phyloP scores from a whole-genome alignment of 2,888 invertebrate species.

The Acrobeloides nanus region DNA sequence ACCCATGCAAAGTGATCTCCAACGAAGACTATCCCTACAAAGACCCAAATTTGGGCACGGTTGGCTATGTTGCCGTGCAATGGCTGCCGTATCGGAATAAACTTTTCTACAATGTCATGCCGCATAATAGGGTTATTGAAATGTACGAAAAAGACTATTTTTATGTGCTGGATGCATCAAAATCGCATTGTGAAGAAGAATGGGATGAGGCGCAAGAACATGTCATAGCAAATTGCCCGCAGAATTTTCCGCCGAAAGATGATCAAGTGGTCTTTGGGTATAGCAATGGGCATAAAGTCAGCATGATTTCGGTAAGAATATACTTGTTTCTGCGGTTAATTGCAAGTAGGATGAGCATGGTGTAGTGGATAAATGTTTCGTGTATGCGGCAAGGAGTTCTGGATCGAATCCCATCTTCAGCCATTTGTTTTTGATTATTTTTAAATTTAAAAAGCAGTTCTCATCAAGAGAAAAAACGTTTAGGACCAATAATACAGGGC shows the following conservation, averaged over 20 bases:
- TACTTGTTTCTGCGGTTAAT: no score
- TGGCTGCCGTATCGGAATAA: conserved; percentile 17
- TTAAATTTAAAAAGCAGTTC: no score
- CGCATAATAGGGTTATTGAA: conserved; percentile 11
- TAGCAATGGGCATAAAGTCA: neutral
- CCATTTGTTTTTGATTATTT: no score
- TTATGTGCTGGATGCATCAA: conserved; percentile 12
- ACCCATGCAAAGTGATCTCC: conserved; percentile 14
- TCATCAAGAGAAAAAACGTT: no score
- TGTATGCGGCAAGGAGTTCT: no score
- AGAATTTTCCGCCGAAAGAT: conserved; percentile 1
- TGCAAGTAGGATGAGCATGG: no score
- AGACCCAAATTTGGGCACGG: conserved; percentile 7
- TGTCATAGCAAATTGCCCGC: conserved; percentile 6
- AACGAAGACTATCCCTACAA: conserved; percentile 14
- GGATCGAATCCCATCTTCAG: no score
- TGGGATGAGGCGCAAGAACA: conserved; percentile 12
- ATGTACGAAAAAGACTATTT: conserved; percentile 18
- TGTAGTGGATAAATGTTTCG: no score
- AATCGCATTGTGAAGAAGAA: conserved; percentile 11
- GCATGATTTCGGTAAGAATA: neutral
- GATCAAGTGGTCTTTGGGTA: conserved; percentile 10
- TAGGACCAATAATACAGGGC: no score
- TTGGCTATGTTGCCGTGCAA: conserved; percentile 16
- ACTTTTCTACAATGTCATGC: conserved; percentile 14